phyloP scores from a whole-genome alignment of 1,140 invertebrate species.

The Drosophila paulistorum region DNA sequence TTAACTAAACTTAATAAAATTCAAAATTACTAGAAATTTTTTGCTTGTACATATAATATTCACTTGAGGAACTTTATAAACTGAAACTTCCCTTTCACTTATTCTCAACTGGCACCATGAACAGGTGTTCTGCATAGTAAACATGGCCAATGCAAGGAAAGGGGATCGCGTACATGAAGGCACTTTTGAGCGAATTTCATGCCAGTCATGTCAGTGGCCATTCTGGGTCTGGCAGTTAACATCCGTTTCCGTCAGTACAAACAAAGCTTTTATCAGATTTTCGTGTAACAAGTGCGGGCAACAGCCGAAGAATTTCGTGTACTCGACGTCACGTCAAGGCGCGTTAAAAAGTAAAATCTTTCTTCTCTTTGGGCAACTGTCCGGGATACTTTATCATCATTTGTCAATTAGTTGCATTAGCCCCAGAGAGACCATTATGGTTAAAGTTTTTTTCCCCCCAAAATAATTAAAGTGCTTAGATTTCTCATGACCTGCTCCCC shows the following conservation, averaged over 20 bases:
- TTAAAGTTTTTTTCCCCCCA: constrained; percentile 54
- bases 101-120: neutral
- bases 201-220: constrained; percentile 67
- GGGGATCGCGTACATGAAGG: constrained; percentile 20
- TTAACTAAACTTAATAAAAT: neutral
- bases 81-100: no score
- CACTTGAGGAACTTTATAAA: neutral
- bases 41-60: no score
- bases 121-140: neutral
- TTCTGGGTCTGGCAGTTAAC: constrained; percentile 67
- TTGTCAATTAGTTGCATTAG: constrained; percentile 77
- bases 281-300: constrained; percentile 51
- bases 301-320: constrained; percentile 7
- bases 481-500: constrained; percentile 45
- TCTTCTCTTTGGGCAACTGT: constrained; percentile 32
- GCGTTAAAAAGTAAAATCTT: constrained; percentile 59
- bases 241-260: constrained; percentile 75
- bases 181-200: constrained; percentile 35
- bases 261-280: constrained; percentile 77
- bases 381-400: constrained; percentile 77
- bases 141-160: neutral
- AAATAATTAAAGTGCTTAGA: constrained; percentile 74
- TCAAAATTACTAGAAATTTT: no score
- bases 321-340: constrained; percentile 25
- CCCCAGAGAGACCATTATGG: constrained; percentile 4